Evolutionary conservation across 92 coral and sea anemone species (phyloP).

Genomic region (Bergia sp.): DNA sequence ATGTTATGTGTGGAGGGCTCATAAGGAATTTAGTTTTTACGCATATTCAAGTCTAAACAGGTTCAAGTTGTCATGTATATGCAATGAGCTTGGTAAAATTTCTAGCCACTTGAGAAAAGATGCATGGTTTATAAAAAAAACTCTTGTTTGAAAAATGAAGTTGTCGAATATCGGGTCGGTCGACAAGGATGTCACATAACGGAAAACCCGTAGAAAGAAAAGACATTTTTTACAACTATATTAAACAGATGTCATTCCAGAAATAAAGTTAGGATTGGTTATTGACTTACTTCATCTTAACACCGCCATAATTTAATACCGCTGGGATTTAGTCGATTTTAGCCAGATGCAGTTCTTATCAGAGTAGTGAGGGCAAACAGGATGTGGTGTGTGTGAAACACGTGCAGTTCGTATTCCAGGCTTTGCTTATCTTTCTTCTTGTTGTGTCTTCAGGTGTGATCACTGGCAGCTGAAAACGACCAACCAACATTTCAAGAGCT

Average conservation of each 20-base stretch:
- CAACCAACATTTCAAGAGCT: slow-evolving; percentile 17
- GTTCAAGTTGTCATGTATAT: not conserved
- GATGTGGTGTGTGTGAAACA: slow-evolving; percentile 42
- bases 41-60: not conserved
- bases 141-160: not conserved
- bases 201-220: not conserved
- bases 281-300: not conserved
- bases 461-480: slow-evolving; percentile 16
- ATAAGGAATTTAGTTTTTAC: not conserved
- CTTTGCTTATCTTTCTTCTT: slow-evolving; percentile 30
- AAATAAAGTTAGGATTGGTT: not conserved
- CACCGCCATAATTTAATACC: slow-evolving; percentile 5
- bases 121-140: not conserved
- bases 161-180: not conserved
- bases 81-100: slow-evolving; percentile 25
- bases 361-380: slow-evolving; percentile 27
- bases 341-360: slow-evolving; percentile 46
- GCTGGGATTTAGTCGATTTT: slow-evolving; percentile 26
- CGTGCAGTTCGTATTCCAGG: not conserved
- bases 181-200: slow-evolving; percentile 3
- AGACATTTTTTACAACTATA: not conserved
- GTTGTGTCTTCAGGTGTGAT: slow-evolving; percentile 50
- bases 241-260: slow-evolving; percentile 17
- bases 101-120: not conserved
- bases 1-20: not conserved